Conservation (phyloP, 2,888 invertebrate genomes). For the Penaeus monodon region DNA sequence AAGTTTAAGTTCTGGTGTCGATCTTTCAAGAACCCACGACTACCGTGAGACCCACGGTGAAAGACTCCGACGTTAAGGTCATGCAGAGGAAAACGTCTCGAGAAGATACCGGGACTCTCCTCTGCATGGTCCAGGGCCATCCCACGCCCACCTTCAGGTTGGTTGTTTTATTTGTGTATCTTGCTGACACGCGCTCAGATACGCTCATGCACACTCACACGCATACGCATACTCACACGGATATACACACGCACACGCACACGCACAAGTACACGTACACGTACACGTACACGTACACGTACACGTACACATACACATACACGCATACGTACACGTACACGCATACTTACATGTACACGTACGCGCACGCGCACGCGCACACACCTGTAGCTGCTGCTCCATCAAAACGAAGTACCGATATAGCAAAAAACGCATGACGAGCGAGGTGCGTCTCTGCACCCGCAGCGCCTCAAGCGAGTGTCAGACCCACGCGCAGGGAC, state of each 20-base stretch:
- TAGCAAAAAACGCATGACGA: background rate
- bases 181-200: too few species aligned
- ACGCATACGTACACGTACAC: background rate
- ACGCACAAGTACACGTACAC: background rate
- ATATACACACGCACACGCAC: background rate
- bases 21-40: constrained; percentile 1
- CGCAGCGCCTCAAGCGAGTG: constrained; percentile 46
- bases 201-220: background rate
- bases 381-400: background rate
- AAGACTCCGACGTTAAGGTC: constrained; percentile 2
- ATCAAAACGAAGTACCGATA: too few species aligned
- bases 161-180: background rate
- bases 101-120: constrained; percentile 61
- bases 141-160: constrained; percentile 65
- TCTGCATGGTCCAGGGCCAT: constrained; percentile 67
- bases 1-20: background rate
- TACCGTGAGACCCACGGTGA: constrained; percentile 8
- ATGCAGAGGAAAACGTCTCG: constrained; percentile 20
- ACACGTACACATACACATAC: background rate
- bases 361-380: background rate
- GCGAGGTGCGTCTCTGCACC: background rate
- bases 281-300: background rate
- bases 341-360: background rate
- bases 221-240: background rate
- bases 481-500: constrained; percentile 50